Percentiles rank a stretch among this genome's conserved stretches.
Conservation (phyloP, 2,113 vertebrate species). For the Antechinus flavipes region DNA sequence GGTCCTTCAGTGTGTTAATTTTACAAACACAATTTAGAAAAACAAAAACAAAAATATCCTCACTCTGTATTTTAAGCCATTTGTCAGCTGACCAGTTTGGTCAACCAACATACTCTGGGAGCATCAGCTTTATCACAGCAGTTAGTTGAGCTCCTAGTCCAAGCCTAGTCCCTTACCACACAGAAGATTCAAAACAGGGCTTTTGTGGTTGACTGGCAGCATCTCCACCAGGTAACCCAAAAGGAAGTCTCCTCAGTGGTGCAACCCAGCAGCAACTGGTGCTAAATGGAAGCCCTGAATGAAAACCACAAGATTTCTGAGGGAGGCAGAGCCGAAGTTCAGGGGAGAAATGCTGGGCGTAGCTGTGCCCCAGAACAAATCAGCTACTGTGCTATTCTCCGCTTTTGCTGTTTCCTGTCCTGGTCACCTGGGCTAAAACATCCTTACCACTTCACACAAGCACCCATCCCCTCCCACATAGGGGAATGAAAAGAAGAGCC, state of each 20-base stretch:
- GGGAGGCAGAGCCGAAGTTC: neutral
- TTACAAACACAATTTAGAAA: constrained; percentile 64
- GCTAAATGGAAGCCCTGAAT: neutral
- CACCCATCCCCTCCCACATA: neutral
- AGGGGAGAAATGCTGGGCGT: neutral
- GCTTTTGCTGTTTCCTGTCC: neutral
- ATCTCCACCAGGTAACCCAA: constrained; percentile 59
- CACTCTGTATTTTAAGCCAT: constrained; percentile 71
- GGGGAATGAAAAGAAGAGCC: neutral
- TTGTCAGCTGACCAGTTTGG: constrained; percentile 66
- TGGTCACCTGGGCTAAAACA: neutral
- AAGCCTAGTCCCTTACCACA: constrained; percentile 43
- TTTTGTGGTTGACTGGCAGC: neutral
- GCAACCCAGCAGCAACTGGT: neutral
- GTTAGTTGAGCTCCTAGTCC: neutral
- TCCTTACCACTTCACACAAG: neutral
- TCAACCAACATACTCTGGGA: constrained; percentile 53
- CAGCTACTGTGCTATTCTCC: neutral
- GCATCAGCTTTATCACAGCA: constrained; percentile 26
- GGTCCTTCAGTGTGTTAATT: constrained; percentile 53
- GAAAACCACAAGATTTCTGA: neutral
- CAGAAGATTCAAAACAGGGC: constrained; percentile 13
- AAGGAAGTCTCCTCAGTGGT: constrained; percentile 51
- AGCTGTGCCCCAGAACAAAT: constrained; percentile 12
- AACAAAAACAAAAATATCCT: constrained; percentile 61